Conservation (phyloP, 2,113 vertebrate species). For the Toxotes jaculatrix region DNA sequence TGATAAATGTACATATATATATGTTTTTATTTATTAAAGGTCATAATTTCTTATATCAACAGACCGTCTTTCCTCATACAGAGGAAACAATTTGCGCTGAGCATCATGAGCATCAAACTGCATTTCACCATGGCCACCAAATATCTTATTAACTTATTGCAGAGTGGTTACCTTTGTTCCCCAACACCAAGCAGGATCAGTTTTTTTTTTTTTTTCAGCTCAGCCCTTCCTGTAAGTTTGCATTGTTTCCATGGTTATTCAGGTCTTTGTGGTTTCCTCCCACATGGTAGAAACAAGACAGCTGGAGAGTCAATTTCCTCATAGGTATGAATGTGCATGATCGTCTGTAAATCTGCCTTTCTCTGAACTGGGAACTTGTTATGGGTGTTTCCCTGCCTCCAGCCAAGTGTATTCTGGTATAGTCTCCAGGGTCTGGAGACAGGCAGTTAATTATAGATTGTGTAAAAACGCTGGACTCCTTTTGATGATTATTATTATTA, state of each 20-base stretch:
- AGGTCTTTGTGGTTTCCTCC: not conserved
- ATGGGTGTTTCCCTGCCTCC: constrained; percentile 2
- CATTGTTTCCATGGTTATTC: constrained; percentile 27
- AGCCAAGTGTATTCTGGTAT: not conserved
- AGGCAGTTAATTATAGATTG: not conserved
- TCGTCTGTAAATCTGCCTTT: not conserved
- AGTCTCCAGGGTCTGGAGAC: not conserved
- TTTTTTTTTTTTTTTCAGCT: not conserved
- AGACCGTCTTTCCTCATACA: not conserved
- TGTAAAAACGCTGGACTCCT: not conserved
- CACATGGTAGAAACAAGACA: not conserved
- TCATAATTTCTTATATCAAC: no score
- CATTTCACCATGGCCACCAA: not conserved
- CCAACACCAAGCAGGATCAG: not conserved
- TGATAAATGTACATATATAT: no score
- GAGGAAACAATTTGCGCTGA: not conserved
- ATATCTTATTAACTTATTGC: not conserved
- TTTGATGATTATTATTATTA: no score
- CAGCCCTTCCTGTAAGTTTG: constrained; percentile 21
- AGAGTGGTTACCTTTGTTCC: constrained; percentile 2
- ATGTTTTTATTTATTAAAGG: no score
- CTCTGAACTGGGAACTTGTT: not conserved
- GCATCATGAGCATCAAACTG: no score
- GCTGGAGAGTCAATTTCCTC: constrained; percentile 4
- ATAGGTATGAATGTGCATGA: not conserved